These are phyloP conservation scores for Lacerta bilineata DNA, from an alignment of 2,797 vertebrate genomes.

Conservation along the genomic window DNA sequence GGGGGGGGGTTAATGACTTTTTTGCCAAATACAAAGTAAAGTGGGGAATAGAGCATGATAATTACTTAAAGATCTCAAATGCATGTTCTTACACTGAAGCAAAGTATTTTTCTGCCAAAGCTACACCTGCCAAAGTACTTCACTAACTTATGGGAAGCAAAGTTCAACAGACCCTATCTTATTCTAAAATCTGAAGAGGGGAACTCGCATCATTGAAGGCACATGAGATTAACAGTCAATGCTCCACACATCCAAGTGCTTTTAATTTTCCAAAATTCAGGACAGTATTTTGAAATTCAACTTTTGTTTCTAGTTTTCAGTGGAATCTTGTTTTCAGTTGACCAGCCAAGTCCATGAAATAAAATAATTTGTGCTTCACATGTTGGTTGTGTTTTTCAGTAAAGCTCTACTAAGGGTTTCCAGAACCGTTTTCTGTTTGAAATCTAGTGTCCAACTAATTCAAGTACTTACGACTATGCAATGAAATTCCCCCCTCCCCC, in stretches of 20 bases:
- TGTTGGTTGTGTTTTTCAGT: conserved; percentile 40
- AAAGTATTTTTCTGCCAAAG: conserved; percentile 5
- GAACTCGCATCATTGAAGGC: neutral
- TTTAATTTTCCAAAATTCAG: conserved; percentile 21
- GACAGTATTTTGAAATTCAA: conserved; percentile 37
- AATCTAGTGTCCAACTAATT: neutral
- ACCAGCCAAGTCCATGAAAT: neutral
- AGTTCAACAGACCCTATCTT: neutral
- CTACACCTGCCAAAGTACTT: conserved; percentile 2
- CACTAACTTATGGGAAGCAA: neutral
- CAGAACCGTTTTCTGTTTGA: neutral
- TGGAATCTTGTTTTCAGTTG: conserved; percentile 47
- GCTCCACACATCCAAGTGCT: neutral
- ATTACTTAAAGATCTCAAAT: conserved; percentile 16
- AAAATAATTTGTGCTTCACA: conserved; percentile 32
- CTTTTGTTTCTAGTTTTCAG: conserved; percentile 53
- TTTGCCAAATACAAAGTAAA: conserved; percentile 25
- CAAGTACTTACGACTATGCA: no score
- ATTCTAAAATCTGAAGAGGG: conserved; percentile 13
- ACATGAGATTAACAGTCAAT: conserved; percentile 45
- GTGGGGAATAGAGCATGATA: neutral
- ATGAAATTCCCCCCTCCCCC: no score
- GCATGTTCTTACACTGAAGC: neutral
- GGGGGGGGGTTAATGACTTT: neutral
- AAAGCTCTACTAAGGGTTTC: neutral